Percentiles rank a stretch among this genome's conserved stretches.
These are phyloP conservation scores for Nematolebias whitei DNA, from an alignment of 2,113 vertebrate genomes.

Conservation along the genomic window DNA sequence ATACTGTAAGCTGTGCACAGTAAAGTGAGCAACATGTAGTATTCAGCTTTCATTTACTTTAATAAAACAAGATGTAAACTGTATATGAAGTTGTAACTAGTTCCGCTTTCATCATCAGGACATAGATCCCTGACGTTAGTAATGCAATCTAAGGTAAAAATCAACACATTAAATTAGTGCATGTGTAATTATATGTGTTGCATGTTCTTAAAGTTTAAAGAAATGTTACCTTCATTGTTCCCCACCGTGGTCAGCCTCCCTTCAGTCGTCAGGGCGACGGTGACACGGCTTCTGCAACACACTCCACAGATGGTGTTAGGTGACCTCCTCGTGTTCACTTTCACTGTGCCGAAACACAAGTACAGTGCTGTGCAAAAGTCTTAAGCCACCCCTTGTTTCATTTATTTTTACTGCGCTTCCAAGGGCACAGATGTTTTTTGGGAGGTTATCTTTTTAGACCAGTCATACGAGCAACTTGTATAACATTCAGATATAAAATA, in stretches of 20 bases:
- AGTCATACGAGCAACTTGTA: too few relatives aligned
- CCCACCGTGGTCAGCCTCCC: constrained; percentile 33
- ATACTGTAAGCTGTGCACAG: too few relatives aligned
- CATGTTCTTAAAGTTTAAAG: constrained; percentile 33
- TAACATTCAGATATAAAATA: too few relatives aligned
- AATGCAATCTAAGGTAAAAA: background rate
- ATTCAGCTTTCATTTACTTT: too few relatives aligned
- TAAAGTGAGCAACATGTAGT: too few relatives aligned
- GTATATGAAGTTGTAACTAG: too few relatives aligned
- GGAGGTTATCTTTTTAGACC: too few relatives aligned
- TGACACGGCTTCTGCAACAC: constrained; percentile 36
- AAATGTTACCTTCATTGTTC: constrained; percentile 64
- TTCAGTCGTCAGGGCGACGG: constrained; percentile 58
- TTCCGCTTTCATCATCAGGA: background rate
- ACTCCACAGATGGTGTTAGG: constrained; percentile 43
- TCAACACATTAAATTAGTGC: constrained; percentile 5
- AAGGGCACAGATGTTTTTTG: too few relatives aligned
- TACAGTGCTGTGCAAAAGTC: constrained; percentile 18
- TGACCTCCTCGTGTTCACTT: constrained; percentile 68
- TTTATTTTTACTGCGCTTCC: too few relatives aligned
- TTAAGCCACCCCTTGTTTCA: background rate
- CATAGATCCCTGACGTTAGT: background rate
- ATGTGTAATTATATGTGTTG: constrained; percentile 6
- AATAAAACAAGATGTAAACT: too few relatives aligned
- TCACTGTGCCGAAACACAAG: constrained; percentile 39